Evolutionary conservation across 2,113 vertebrate genomes (phyloP).

Genomic region (Rattus norvegicus): GRCr8 NC_086029.1:66717501-66718000

Average conservation of each 20-base stretch:
- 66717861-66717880: background rate
- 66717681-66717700: background rate
- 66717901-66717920: background rate
- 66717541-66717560: background rate
- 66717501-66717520: background rate
- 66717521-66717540: background rate
- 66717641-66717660: background rate
- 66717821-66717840: background rate
- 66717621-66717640: too few relatives aligned
- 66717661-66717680: background rate
- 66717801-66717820: background rate
- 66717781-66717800: background rate
- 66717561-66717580: background rate
- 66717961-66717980: background rate
- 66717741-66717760: background rate
- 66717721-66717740: too few relatives aligned
- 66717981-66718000: background rate
- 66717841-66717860: background rate
- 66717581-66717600: rapidly evolving
- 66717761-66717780: background rate
- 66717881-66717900: background rate
- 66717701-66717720: background rate
- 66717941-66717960: background rate
- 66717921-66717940: background rate
- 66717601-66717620: background rate